Evolutionary conservation across 2,888 invertebrate genomes (phyloP).

Genomic region (Hydraecia micacea): DNA sequence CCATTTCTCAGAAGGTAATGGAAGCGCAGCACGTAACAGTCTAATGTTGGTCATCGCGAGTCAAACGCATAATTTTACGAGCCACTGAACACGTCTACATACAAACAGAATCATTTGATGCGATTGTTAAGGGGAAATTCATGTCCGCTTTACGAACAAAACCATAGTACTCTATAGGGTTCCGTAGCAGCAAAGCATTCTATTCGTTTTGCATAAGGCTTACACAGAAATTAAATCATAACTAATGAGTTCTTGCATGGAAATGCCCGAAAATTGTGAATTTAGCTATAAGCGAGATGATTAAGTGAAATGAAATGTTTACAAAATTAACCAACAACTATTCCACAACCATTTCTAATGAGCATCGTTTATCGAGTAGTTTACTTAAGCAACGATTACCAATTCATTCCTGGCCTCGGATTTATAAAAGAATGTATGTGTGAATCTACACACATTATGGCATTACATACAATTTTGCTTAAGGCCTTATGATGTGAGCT

Average conservation of each 20-base stretch:
- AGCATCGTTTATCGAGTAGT: conserved; percentile 28
- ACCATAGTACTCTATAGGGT: not conserved
- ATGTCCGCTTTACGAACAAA: conserved; percentile 16
- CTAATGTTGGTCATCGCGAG: conserved; percentile 69
- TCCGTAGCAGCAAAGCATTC: not conserved
- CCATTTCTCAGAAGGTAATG: conserved; percentile 74
- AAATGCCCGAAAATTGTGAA: not conserved
- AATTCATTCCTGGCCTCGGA: conserved; percentile 53
- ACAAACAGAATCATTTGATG: conserved; percentile 65
- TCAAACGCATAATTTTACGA: conserved; percentile 79
- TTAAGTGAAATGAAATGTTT: conserved; percentile 3
- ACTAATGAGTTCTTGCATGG: not conserved
- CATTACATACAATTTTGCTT: conserved; percentile 56
- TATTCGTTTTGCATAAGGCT: not conserved
- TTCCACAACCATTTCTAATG: conserved; percentile 10
- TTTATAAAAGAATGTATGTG: conserved; percentile 42
- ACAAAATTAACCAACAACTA: conserved; percentile 2
- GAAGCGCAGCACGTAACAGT: conserved; percentile 70
- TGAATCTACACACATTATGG: conserved; percentile 46
- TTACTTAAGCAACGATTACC: conserved; percentile 35
- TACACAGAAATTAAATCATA: not conserved
- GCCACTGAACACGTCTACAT: conserved; percentile 74
- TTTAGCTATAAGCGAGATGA: not conserved
- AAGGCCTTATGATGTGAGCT: conserved; percentile 65
- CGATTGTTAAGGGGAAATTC: conserved; percentile 50